Percentiles rank a stretch among this genome's conserved stretches.
Conservation (phyloP, 2,113 vertebrate species). For the Takifugu flavidus region DNA sequence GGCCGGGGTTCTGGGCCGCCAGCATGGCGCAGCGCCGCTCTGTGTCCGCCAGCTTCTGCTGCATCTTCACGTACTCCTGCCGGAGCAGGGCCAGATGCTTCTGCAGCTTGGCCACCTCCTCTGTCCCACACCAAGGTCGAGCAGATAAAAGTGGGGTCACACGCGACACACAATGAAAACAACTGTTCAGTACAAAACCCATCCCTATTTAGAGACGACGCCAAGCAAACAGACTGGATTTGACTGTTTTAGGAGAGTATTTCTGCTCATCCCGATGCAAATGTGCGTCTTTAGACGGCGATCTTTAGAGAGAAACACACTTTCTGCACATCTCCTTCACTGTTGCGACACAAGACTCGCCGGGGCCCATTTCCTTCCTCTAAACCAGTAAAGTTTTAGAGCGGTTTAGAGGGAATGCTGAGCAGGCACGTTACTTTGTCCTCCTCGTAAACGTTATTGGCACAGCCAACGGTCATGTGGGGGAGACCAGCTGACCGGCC, state of each 20-base stretch:
- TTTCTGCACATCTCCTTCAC: neutral
- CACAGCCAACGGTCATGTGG: constrained; percentile 53
- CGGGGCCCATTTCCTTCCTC: constrained; percentile 66
- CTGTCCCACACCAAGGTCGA: constrained; percentile 65
- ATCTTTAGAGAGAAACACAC: neutral
- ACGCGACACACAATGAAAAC: too few relatives aligned
- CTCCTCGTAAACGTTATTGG: constrained; percentile 57
- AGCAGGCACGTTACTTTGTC: constrained; percentile 62
- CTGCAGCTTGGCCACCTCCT: constrained; percentile 99
- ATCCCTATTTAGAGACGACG: too few relatives aligned
- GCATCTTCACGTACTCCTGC: constrained; percentile 98
- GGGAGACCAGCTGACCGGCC: constrained; percentile 38
- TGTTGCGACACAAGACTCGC: constrained; percentile 23
- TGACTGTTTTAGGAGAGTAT: too few relatives aligned
- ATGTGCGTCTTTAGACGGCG: too few relatives aligned
- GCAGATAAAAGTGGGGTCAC: constrained; percentile 4
- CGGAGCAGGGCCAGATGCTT: constrained; percentile 96
- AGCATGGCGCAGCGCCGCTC: constrained; percentile 87
- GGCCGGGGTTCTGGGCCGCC: constrained; percentile 79
- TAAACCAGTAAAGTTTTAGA: constrained; percentile 55
- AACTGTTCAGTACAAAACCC: too few relatives aligned
- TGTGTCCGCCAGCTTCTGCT: constrained; percentile 93
- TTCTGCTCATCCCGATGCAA: too few relatives aligned
- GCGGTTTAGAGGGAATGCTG: constrained; percentile 61
- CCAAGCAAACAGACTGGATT: too few relatives aligned